Conservation (phyloP, 2,888 invertebrate genomes). For the Halictus quadricinctus region DNA sequence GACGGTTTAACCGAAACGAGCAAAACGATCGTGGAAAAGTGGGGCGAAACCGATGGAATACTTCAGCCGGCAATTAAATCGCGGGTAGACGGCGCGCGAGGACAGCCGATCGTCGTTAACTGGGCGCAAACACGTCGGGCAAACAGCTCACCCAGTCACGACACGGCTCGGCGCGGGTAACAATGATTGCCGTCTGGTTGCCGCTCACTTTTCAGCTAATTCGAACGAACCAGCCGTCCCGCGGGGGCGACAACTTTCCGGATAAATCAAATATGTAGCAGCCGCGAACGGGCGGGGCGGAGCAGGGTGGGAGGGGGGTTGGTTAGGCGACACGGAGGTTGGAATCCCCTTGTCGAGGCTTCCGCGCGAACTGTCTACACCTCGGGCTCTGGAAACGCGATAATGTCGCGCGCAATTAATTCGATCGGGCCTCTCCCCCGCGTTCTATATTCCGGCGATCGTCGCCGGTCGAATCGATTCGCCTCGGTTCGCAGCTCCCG, state of each 20-base stretch:
- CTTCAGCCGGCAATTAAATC: constrained; percentile 41
- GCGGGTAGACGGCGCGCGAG: neutral
- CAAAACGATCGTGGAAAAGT: neutral
- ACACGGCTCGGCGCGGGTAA: constrained; percentile 31
- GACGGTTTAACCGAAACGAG: neutral
- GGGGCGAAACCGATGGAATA: neutral
- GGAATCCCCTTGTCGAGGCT: constrained; percentile 52
- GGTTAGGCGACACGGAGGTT: constrained; percentile 15
- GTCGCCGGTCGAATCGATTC: constrained; percentile 5
- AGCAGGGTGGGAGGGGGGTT: neutral
- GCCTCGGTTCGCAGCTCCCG: neutral
- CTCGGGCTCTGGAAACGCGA: constrained; percentile 59
- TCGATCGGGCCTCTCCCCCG: constrained; percentile 38
- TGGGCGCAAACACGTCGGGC: constrained; percentile 45
- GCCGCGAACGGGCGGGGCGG: constrained; percentile 11
- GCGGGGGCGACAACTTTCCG: constrained; percentile 55
- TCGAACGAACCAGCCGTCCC: constrained; percentile 46
- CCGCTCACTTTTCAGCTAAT: constrained; percentile 61
- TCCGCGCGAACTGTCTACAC: constrained; percentile 53
- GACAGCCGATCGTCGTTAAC: constrained; percentile 46
- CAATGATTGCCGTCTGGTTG: constrained; percentile 56
- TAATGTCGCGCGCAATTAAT: constrained; percentile 69
- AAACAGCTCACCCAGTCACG: constrained; percentile 33
- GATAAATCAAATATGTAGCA: constrained; percentile 69
- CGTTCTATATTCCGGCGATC: constrained; percentile 43